Evolutionary conservation across 2,888 invertebrate species (phyloP).

Genomic region (Andrena fulva): DNA sequence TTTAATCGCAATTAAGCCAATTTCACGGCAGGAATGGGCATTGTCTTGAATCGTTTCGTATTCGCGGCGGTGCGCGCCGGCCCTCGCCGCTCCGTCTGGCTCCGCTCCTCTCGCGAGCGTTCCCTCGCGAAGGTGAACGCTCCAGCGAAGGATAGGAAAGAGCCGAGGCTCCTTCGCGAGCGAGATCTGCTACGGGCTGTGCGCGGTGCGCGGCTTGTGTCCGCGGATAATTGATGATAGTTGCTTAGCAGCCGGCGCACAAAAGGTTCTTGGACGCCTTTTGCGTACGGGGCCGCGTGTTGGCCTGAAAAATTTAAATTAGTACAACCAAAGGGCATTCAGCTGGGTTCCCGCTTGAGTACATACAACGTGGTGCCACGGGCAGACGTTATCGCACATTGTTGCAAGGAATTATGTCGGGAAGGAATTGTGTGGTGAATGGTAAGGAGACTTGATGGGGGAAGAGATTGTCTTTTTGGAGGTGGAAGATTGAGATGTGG

Average conservation of each 20-base stretch:
- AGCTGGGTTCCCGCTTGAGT: neutral
- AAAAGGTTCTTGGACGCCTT: conserved; percentile 38
- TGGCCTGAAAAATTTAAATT: conserved; percentile 47
- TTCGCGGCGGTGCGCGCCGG: conserved; percentile 9
- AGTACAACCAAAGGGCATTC: conserved; percentile 44
- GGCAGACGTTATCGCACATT: conserved; percentile 11
- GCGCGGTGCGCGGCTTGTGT: conserved; percentile 31
- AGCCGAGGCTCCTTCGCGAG: conserved; percentile 7
- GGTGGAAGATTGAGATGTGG: no score
- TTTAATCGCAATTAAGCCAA: conserved; percentile 77
- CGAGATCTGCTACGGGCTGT: conserved; percentile 29
- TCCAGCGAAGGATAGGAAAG: conserved; percentile 48
- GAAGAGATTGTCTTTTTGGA: no score
- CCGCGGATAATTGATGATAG: conserved; percentile 56
- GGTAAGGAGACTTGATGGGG: no score
- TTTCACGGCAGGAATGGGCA: conserved; percentile 78
- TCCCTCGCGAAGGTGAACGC: conserved; percentile 51
- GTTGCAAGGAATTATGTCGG: conserved; percentile 43
- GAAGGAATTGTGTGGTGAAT: conserved; percentile 25
- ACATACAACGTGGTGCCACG: neutral
- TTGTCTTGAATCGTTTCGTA: conserved; percentile 73
- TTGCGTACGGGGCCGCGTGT: conserved; percentile 31
- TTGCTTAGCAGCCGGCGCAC: conserved; percentile 50
- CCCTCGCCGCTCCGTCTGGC: neutral
- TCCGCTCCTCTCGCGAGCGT: neutral